phyloP scores from a whole-genome alignment of 2,797 vertebrate genomes.

The Centropyge bicolor region DNA sequence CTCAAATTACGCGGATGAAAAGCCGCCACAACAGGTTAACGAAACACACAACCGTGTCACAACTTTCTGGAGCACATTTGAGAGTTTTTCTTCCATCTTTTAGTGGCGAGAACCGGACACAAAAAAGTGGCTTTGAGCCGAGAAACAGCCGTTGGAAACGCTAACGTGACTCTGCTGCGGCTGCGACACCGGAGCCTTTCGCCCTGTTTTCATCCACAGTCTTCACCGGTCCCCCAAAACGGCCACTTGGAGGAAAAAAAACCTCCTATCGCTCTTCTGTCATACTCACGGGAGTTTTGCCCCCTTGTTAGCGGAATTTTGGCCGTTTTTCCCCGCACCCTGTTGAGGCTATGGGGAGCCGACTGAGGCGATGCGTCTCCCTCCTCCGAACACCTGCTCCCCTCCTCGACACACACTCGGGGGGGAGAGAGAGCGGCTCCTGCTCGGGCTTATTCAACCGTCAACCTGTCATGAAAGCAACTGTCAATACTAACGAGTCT shows the following conservation, averaged over 20 bases:
- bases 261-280: not conserved
- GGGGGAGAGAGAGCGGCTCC: slow-evolving; percentile 30
- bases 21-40: slow-evolving; percentile 78
- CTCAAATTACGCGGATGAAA: slow-evolving; percentile 51
- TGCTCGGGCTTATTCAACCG: not conserved
- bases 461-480: not conserved
- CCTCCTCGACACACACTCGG: slow-evolving; percentile 40
- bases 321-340: slow-evolving; percentile 25
- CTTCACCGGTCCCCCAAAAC: slow-evolving; percentile 18
- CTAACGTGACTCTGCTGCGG: slow-evolving; percentile 43
- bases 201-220: slow-evolving; percentile 32
- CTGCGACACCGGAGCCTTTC: slow-evolving; percentile 68
- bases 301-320: not conserved
- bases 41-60: not conserved
- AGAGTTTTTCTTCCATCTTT: not conserved
- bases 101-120: not conserved
- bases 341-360: slow-evolving; percentile 47
- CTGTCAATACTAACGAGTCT: not conserved
- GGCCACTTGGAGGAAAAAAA: not conserved
- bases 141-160: slow-evolving; percentile 19
- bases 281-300: slow-evolving; percentile 24
- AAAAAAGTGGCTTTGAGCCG: slow-evolving; percentile 35
- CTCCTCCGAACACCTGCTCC: slow-evolving; percentile 79
- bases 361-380: slow-evolving; percentile 67
- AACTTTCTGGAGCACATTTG: slow-evolving; percentile 22